Percentiles rank a stretch among this genome's conserved stretches.
Conservation (phyloP, 2,888 invertebrate species). For the Spisula solida region DNA sequence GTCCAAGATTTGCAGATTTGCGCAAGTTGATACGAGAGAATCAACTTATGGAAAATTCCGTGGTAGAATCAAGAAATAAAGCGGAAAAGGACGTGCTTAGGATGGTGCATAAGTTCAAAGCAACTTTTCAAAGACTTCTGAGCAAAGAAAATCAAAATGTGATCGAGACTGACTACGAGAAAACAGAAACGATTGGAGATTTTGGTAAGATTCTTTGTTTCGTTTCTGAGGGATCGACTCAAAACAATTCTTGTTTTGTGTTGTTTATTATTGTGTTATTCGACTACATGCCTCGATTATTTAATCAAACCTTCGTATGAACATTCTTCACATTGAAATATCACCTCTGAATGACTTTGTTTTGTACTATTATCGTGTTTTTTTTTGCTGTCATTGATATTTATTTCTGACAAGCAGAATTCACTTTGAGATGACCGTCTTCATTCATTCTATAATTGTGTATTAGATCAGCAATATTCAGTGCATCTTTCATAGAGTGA, state of each 20-base stretch:
- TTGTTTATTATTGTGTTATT: neutral
- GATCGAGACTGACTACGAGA: constrained; percentile 73
- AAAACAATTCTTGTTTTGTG: constrained; percentile 6
- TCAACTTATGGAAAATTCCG: constrained; percentile 41
- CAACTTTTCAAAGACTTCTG: constrained; percentile 59
- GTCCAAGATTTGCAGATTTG: neutral
- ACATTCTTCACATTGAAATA: too few species aligned
- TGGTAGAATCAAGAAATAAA: constrained; percentile 35
- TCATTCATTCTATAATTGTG: too few species aligned
- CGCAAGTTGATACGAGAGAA: neutral
- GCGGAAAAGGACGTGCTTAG: constrained; percentile 61
- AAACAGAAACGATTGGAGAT: constrained; percentile 46
- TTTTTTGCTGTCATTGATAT: neutral
- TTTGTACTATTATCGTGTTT: too few species aligned
- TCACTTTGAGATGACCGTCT: neutral
- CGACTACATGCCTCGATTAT: neutral
- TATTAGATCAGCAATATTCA: too few species aligned
- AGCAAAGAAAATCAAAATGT: constrained; percentile 62
- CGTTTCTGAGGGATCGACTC: constrained; percentile 41
- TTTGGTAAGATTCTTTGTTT: constrained; percentile 66
- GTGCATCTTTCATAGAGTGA: too few species aligned
- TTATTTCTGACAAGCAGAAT: neutral
- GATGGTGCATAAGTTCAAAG: constrained; percentile 69
- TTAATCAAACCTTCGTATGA: neutral
- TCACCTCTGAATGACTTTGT: too few species aligned